A percentile compares a stretch with the other conserved stretches of the same genome.
Evolutionary conservation across 2,113 vertebrate species (phyloP).

Genomic region (Sclerurus mexicanus): DNA sequence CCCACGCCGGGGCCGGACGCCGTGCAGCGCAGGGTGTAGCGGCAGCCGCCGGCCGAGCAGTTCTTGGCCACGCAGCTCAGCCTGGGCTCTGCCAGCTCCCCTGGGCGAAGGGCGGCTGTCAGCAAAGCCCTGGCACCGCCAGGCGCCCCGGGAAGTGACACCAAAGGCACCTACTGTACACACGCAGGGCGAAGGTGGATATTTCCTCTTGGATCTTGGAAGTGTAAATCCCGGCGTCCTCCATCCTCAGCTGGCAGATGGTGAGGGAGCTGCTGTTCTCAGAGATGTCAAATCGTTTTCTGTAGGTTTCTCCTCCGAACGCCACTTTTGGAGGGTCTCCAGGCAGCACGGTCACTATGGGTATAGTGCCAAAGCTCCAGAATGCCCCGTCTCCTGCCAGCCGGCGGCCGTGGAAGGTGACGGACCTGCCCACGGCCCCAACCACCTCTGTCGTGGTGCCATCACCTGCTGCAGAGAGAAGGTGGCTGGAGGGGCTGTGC

Average conservation of each 20-base stretch:
- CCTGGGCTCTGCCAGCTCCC: rapidly evolving
- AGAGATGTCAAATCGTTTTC: rapidly evolving
- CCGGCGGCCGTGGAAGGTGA: not conserved
- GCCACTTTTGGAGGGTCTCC: rapidly evolving
- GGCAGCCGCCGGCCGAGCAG: rapidly evolving
- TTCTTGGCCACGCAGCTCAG: not conserved
- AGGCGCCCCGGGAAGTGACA: rapidly evolving
- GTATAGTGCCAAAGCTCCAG: rapidly evolving
- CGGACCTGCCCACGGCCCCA: rapidly evolving
- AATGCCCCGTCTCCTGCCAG: rapidly evolving
- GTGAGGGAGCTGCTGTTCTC: rapidly evolving
- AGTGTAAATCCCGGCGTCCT: rapidly evolving
- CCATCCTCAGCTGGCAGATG: not conserved
- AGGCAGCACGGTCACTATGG: rapidly evolving
- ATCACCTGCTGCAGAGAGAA: not conserved
- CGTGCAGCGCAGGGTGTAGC: rapidly evolving
- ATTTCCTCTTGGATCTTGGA: rapidly evolving
- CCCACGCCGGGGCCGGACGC: rapidly evolving
- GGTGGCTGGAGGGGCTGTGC: rapidly evolving
- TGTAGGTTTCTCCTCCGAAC: rapidly evolving
- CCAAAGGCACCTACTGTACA: not conserved
- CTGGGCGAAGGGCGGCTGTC: not conserved
- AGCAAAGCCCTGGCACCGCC: too few species aligned
- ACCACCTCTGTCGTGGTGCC: rapidly evolving
- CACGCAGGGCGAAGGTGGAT: rapidly evolving